phyloP scores from a whole-genome alignment of 2,888 invertebrate species.

The Minunthozetes semirufus region DNA sequence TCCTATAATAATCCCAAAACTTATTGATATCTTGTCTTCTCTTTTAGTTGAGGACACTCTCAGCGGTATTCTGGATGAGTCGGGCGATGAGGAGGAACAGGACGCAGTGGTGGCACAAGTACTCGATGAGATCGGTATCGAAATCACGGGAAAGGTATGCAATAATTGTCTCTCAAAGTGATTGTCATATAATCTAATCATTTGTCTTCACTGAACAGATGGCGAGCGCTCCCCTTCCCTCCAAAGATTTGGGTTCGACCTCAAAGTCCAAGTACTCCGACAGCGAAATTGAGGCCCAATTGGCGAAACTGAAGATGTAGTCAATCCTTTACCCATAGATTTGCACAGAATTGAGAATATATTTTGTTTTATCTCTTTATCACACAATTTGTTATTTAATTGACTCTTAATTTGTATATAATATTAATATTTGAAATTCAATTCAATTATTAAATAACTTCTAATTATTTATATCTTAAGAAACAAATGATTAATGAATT shows the following conservation, averaged over 20 bases:
- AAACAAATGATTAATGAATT: too few species aligned
- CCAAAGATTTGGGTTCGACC: not conserved
- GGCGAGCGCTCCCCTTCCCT: not conserved
- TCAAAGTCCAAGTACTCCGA: constrained; percentile 44
- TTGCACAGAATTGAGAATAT: too few species aligned
- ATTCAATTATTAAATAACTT: too few species aligned
- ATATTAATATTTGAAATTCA: too few species aligned
- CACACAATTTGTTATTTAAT: too few species aligned
- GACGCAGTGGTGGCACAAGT: constrained; percentile 81
- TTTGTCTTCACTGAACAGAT: not conserved
- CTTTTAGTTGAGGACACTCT: constrained; percentile 74
- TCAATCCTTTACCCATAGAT: not conserved
- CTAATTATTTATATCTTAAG: too few species aligned
- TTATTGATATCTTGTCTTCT: constrained; percentile 39
- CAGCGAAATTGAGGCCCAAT: constrained; percentile 49
- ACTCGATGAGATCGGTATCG: constrained; percentile 93
- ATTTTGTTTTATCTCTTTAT: too few species aligned
- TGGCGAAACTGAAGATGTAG: constrained; percentile 47
- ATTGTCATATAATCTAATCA: too few species aligned
- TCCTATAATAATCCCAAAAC: too few species aligned
- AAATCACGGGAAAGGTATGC: constrained; percentile 47
- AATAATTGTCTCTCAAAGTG: not conserved
- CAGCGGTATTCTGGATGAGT: constrained; percentile 79
- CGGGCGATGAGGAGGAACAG: constrained; percentile 81
- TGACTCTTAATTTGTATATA: too few species aligned